Conservation (phyloP, 2,113 vertebrate genomes). For the Rafetus swinhoei region DNA sequence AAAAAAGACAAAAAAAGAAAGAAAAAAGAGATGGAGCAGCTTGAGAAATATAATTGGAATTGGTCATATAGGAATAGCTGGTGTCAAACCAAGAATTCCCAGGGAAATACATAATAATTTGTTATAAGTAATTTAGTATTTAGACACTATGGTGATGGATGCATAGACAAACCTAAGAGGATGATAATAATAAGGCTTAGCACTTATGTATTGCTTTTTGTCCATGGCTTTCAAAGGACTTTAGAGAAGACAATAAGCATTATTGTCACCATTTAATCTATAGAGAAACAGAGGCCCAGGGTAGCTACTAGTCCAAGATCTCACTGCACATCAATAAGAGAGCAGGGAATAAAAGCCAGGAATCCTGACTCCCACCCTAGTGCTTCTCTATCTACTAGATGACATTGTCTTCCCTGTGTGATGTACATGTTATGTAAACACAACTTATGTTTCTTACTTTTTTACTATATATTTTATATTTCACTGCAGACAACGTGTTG, state of each 20-base stretch:
- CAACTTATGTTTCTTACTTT: neutral
- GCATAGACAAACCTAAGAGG: neutral
- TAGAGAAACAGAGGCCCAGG: neutral
- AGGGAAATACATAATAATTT: neutral
- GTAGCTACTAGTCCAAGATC: neutral
- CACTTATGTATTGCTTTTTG: neutral
- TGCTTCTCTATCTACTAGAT: neutral
- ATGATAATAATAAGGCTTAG: neutral
- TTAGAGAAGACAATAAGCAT: neutral
- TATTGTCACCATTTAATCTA: neutral
- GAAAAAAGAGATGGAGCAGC: neutral
- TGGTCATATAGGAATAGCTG: neutral
- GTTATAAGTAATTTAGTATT: neutral
- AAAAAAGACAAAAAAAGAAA: neutral
- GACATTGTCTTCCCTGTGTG: neutral
- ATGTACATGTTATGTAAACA: neutral
- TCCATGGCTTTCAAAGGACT: neutral
- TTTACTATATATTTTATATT: neutral
- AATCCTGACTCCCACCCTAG: neutral
- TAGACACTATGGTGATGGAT: neutral
- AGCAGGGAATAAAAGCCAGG: neutral
- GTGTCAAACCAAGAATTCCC: neutral
- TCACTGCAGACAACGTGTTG: slow-evolving; percentile 82
- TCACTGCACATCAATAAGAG: neutral
- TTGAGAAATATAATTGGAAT: neutral